Evolutionary conservation across 2,888 invertebrate genomes (phyloP).

Genomic region (Lasius platythorax): DNA sequence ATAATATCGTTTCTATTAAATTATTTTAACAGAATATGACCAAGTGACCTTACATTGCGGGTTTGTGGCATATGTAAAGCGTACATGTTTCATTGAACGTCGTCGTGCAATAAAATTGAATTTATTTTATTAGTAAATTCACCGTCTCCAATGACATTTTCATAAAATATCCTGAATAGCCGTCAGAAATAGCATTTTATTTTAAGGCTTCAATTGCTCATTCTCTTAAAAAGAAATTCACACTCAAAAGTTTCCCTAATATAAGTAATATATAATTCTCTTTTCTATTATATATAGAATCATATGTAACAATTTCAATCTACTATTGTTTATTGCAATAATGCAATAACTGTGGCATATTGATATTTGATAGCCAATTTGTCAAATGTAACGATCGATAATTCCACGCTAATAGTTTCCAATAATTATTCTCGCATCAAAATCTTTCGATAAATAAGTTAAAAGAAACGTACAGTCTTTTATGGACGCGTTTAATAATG

Average conservation of each 20-base stretch:
- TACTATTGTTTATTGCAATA: not conserved
- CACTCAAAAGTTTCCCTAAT: not conserved
- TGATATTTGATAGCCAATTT: not conserved
- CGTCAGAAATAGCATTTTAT: not conserved
- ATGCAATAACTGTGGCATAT: not conserved
- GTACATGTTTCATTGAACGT: not conserved
- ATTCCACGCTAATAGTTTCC: not conserved
- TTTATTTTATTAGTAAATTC: not conserved
- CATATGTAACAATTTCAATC: not conserved
- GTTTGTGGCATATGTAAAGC: not conserved
- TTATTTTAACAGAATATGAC: not conserved
- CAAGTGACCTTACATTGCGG: not conserved
- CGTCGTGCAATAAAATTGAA: not conserved
- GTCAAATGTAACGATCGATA: not conserved
- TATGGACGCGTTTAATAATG: not conserved
- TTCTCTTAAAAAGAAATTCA: not conserved
- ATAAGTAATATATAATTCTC: not conserved
- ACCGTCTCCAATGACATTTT: not conserved
- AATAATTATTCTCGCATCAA: not conserved
- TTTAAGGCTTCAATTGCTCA: not conserved
- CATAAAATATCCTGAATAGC: not conserved
- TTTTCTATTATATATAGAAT: not conserved
- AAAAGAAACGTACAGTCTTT: not conserved
- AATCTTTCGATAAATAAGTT: not conserved
- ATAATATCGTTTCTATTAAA: not conserved